Evolutionary conservation across 2,113 vertebrate species (phyloP), one percentile per base, ranked within the genome.

Genomic region (Tetraodon nigroviridis): DNA sequence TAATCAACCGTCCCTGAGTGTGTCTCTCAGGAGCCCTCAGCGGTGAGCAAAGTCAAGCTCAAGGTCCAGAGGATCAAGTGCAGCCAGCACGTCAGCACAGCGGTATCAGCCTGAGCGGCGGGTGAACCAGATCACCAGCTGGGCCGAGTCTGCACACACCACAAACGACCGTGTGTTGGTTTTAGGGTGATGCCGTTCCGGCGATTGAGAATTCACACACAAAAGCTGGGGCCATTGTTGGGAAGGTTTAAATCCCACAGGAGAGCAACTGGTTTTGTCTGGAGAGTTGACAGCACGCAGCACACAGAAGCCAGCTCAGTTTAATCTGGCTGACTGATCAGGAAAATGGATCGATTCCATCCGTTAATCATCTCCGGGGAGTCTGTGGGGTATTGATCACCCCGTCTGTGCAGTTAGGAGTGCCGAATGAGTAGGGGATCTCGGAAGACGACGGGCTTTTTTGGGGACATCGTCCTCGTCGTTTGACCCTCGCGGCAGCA

Each of bases 401-500:
- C 8, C 5, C 3, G 50, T 63, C 63, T 27, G 46, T 41, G 64
- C 11, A 29, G 61, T 52, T 41, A 17, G 29, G 49, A 58, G 50
- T 62, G 42, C 45, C 42, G 71, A 64, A 57, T 54, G 68, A 71
- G 58, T 73, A 81, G 67, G 52, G 62, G 67, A 76, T 74, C 58
- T 46, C 44, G 61, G 52, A 55, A 22, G 51, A 46, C 50, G 55
- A 74, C 70, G 51, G 74, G 84, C 83, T 82, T 63, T n/a, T 58
- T 60, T 76, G 22, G 61, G 69, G 73, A 68, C 67, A 74, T 78
- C 81, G 83, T 85, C 79, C 82, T 66, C 67, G 77, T 72, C 59
- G 80, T 66, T 56, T 3, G 63, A 40, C 50, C 17, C 2, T 45
- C 67, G 84, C 63, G 68, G 61, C 58, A 41, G 41, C 55, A 58